Evolutionary conservation across 2,113 vertebrate genomes (phyloP).

Genomic region (Pollachius pollachius): DNA sequence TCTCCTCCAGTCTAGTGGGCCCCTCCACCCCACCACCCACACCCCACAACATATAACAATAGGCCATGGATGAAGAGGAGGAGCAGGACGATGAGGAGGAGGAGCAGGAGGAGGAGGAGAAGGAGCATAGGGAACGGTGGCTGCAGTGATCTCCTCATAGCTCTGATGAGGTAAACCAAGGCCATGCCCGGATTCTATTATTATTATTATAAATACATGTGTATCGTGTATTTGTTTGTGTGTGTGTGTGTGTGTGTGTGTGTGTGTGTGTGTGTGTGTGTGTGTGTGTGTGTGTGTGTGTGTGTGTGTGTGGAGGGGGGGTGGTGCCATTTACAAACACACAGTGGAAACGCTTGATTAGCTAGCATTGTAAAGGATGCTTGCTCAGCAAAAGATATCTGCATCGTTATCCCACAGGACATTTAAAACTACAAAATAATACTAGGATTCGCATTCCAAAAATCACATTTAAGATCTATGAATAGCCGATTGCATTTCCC

Average conservation of each 20-base stretch:
- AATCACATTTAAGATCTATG: no score
- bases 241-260: no score
- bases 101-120: constrained; percentile 33
- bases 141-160: constrained; percentile 43
- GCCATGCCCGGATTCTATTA: constrained; percentile 40
- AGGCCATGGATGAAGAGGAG: no score
- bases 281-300: background rate
- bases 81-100: constrained; percentile 34
- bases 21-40: background rate
- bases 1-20: constrained; percentile 42
- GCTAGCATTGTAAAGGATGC: no score
- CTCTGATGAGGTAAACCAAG: constrained; percentile 35
- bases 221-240: no score
- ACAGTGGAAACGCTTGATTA: no score
- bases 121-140: constrained; percentile 15
- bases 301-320: no score
- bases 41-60: background rate
- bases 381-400: no score
- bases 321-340: background rate
- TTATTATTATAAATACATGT: constrained; percentile 40
- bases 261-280: constrained; percentile 1
- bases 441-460: no score
- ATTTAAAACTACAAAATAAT: no score
- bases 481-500: no score
- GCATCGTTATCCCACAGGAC: no score